A percentile compares a stretch with the other conserved stretches of the same genome.
phyloP scores from a whole-genome alignment of 1,140 invertebrate species.

The Tetragonula clypearis region DNA sequence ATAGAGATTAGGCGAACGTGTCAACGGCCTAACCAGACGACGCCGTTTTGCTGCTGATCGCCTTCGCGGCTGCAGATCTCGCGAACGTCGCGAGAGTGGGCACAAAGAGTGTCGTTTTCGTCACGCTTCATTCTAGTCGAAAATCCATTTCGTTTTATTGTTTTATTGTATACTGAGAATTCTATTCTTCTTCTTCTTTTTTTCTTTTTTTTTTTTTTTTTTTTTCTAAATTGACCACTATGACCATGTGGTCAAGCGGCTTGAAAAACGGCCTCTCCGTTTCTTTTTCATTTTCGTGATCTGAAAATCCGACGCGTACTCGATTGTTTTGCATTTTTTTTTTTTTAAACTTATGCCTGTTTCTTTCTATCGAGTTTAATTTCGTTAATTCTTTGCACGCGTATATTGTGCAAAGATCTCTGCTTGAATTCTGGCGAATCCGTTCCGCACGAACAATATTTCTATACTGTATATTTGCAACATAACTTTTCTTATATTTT shows the following conservation, averaged over 20 bases:
- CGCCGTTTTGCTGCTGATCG: slow-evolving; percentile 23
- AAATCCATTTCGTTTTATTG: not conserved
- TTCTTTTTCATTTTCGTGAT: too few relatives aligned
- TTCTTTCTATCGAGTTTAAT: too few relatives aligned
- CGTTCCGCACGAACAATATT: too few relatives aligned
- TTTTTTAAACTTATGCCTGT: too few relatives aligned
- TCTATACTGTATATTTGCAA: too few relatives aligned
- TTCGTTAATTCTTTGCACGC: too few relatives aligned
- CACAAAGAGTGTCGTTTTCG: slow-evolving; percentile 3
- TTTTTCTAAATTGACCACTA: not conserved
- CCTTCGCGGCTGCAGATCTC: slow-evolving; percentile 9
- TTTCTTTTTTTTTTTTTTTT: too few relatives aligned
- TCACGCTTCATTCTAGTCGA: not conserved
- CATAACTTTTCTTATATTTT: too few relatives aligned
- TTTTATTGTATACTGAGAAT: not conserved
- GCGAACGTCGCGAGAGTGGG: slow-evolving; percentile 3
- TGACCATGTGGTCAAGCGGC: not conserved
- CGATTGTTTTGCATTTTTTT: too few relatives aligned
- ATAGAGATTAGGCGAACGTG: slow-evolving; percentile 70
- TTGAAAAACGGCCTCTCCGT: not conserved
- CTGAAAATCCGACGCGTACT: too few relatives aligned
- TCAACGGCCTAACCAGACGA: slow-evolving; percentile 48
- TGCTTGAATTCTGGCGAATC: too few relatives aligned
- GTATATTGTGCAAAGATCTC: too few relatives aligned
- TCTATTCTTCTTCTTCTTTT: not conserved